Base-by-base conservation (phyloP, 2,797 vertebrate genomes). In the Platyrinchus mystaceus region DNA sequence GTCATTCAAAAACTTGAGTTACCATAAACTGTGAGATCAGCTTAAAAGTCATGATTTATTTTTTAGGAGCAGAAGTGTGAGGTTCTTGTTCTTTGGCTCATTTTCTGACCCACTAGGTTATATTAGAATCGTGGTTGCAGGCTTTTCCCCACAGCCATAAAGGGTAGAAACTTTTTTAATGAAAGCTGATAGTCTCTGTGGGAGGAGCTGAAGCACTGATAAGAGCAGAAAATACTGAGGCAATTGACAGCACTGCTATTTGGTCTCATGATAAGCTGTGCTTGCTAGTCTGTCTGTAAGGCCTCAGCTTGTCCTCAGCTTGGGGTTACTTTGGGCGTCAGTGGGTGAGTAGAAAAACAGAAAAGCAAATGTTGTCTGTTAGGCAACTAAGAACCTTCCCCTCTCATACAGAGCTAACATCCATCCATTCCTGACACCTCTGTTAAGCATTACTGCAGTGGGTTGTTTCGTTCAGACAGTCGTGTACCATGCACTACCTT, bases 41-140 rank as follows among this genome's bases (percentile, higher is more conserved):
- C 20, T 78, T 79, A 55, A 75, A 87, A 78, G 41, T 21, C 2
- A 19, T 76, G 3, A 71, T 43, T 59, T 83, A 32, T 87, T 90
- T 82, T 2, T 46, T 63, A 32, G 24, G 39, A 58, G 43, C 30
- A n/a, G 43, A 67, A 60, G 10, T 20, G 14, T 41, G 67, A 46
- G 21, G 8, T 44, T 75, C 55, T 86, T 88, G 55, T 39, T 24
- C 41, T 70, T 81, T 93, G 58, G 4, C 36, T 36, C 46, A 24
- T 69, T 82, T 91, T 87, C 82, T 91, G 85, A 81, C 26, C 21
- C 53, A 11, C 27, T 58, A 28, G 17, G 24, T 78, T 81, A 41
- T 46, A 43, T 36, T 32, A 34, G 9, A 84, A n/a, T 36, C 4
- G 10, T 26, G 15, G 60, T 68, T 49, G 11, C 56, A 53, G 71